Base-by-base conservation (phyloP, 2,888 invertebrate species). In the Heliconius ismenius region DNA sequence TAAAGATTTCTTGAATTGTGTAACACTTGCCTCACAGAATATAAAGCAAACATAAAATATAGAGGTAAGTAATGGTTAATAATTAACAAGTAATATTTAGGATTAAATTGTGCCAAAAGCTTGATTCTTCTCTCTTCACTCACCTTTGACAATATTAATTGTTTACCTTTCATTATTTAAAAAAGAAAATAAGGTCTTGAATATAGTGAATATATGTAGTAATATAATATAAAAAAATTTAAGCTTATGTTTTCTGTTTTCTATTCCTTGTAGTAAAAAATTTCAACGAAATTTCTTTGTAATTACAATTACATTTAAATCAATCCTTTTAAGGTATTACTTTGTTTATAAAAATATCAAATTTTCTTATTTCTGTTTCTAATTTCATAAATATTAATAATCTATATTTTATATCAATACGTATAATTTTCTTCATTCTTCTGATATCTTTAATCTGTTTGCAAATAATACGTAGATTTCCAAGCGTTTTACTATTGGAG, bases 41-140 rank as follows among this genome's bases (percentile, higher is more conserved):
- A 73, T 28, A 28, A 73, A 73, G 73, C 73, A 43, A 73, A 73
- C 62, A 62, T 62, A 63, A 73, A 62, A 62, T 73, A 63, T 43
- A 62, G 21, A 73, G 62, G 28, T 73, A 62, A 73, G 26, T 60
- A 73, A 36, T 24, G 73, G 60, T 39, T 70, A 62, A 39, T 39
- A 63, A 63, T 39, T 26, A 62, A 62, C 4, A 72, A 60, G 24
- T 11, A 36, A 60, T n/a, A 63, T 63, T 73, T 43, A 62, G 43
- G 39, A 26, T 26, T 21, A 26, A 72, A 9, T 73, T 62, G 65
- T 65, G 36, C 24, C 2, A 24, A 54, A n/a, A 54, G 7, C 10
- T 58, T 72, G 15, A 63, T 13, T 73, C 73, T 73, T 73, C 73
- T 63, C 43, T 62, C 26, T 62, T 60, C 73, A 62, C 73, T 62